Percentiles rank a stretch among this genome's conserved stretches.
Evolutionary conservation across 2,113 vertebrate genomes (phyloP).

Genomic region (Eidolon helvum): DNA sequence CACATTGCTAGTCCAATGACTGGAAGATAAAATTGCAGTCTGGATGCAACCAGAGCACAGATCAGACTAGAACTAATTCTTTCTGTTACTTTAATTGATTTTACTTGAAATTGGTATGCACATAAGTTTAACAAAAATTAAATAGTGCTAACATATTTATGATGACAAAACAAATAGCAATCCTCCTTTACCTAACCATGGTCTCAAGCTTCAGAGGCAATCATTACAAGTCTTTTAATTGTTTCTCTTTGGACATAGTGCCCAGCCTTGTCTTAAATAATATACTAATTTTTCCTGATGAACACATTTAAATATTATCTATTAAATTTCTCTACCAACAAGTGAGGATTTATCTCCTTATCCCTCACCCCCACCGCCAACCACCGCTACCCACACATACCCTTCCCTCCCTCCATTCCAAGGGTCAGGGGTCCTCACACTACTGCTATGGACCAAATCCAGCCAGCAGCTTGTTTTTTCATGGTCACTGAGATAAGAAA

Average conservation of each 20-base stretch:
- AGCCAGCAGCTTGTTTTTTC: neutral
- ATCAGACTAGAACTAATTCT: neutral
- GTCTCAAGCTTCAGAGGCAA: neutral
- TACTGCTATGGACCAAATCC: neutral
- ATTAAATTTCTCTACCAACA: neutral
- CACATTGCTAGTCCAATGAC: neutral
- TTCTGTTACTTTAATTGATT: neutral
- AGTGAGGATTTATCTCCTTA: neutral
- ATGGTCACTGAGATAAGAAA: neutral
- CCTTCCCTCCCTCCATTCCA: neutral
- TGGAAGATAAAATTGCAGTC: neutral
- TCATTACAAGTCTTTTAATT: neutral
- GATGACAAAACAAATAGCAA: neutral
- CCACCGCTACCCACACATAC: neutral
- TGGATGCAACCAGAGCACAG: neutral
- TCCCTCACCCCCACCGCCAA: too few relatives aligned
- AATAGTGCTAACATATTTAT: neutral
- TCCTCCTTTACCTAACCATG: too few relatives aligned
- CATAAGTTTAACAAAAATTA: neutral
- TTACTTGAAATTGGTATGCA: neutral
- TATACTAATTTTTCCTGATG: neutral
- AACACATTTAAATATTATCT: neutral
- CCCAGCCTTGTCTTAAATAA: neutral
- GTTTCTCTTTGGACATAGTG: neutral
- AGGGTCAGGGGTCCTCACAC: neutral